A percentile compares a stretch with the other conserved stretches of the same genome.
These are phyloP conservation scores for Pseudopipra pipra DNA, from an alignment of 2,113 vertebrate genomes.

Conservation along the genomic window DNA sequence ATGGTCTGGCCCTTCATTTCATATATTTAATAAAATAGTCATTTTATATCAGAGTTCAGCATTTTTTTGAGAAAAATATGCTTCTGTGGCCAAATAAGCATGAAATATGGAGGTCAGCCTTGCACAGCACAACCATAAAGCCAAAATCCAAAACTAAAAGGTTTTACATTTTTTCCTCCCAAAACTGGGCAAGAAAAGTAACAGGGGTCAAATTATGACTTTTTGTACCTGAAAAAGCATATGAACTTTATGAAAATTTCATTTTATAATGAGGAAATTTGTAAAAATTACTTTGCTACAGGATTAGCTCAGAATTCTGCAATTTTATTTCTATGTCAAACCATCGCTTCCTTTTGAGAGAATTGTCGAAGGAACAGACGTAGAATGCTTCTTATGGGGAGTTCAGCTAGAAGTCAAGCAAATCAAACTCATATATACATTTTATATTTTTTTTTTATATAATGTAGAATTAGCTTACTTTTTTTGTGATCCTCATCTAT, in stretches of 20 bases:
- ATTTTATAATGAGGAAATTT: background rate
- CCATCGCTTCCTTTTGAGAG: background rate
- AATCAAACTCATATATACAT: background rate
- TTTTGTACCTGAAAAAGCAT: background rate
- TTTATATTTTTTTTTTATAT: background rate
- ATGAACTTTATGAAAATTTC: background rate
- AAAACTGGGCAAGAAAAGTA: background rate
- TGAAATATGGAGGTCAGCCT: background rate
- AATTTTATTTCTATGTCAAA: background rate
- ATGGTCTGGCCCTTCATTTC: background rate
- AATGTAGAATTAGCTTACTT: background rate
- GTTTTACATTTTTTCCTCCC: fast-evolving
- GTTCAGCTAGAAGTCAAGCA: background rate
- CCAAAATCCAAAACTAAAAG: background rate
- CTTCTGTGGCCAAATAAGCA: background rate
- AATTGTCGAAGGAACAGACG: background rate
- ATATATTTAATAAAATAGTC: slow-evolving; percentile 10
- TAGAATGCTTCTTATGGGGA: background rate
- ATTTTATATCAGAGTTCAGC: background rate
- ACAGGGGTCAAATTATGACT: background rate
- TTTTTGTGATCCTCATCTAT: background rate
- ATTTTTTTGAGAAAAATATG: slow-evolving; percentile 27
- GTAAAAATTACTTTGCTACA: background rate
- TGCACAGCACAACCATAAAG: background rate
- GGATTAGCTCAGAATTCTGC: background rate